Conservation (phyloP, 2,888 invertebrate species). For the Campopleginae sp. region DNA sequence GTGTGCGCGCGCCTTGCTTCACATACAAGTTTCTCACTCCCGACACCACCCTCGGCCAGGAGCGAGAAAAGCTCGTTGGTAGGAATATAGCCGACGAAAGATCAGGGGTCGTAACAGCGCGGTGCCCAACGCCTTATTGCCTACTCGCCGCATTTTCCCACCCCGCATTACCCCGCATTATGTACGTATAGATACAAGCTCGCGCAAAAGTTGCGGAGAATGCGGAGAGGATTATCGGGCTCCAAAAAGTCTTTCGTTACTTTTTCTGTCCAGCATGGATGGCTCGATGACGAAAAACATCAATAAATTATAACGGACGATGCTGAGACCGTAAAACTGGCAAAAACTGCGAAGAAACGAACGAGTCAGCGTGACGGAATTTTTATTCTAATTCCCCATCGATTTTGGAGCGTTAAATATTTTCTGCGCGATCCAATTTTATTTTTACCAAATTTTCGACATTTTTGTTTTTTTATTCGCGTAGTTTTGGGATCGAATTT, state of each 20-base stretch:
- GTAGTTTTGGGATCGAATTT: not conserved
- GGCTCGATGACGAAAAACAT: not conserved
- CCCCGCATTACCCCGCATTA: constrained; percentile 55
- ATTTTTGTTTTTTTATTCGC: not conserved
- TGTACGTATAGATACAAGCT: constrained; percentile 16
- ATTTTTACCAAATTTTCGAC: no score
- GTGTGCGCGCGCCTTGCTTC: not conserved
- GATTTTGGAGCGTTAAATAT: no score
- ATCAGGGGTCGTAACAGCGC: constrained; percentile 82
- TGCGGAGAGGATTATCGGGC: not conserved
- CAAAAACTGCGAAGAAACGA: not conserved
- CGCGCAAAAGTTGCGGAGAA: not conserved
- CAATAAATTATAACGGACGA: not conserved
- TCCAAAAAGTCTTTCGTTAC: not conserved
- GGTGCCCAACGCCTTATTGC: constrained; percentile 82
- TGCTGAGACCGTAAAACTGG: not conserved
- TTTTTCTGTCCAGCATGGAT: not conserved
- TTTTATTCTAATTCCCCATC: no score
- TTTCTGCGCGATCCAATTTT: no score
- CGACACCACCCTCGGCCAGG: constrained; percentile 10
- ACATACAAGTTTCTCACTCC: not conserved
- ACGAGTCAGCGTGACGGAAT: no score
- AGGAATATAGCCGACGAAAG: constrained; percentile 71
- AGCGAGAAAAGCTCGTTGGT: constrained; percentile 59
- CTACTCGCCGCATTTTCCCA: constrained; percentile 74